phyloP scores from a whole-genome alignment of 2,113 vertebrate species.

The Protobothrops mucrosquamatus region DNA sequence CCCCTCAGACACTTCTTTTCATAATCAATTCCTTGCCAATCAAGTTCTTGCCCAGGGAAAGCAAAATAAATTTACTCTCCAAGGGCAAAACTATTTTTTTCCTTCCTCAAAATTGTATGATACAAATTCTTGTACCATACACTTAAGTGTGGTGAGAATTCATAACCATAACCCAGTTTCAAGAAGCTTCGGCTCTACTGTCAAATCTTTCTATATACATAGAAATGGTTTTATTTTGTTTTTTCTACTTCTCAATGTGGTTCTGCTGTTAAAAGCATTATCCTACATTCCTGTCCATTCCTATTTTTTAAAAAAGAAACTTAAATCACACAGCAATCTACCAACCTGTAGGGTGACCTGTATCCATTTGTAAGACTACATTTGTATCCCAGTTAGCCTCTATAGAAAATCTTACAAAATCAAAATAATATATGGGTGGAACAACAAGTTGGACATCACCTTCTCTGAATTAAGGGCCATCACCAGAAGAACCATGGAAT shows the following conservation, averaged over 20 bases:
- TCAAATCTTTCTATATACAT: neutral
- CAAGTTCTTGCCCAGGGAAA: neutral
- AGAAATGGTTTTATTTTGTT: neutral
- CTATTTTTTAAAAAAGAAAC: neutral
- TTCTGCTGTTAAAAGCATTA: neutral
- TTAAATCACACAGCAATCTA: neutral
- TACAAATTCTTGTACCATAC: neutral
- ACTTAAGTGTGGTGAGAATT: neutral
- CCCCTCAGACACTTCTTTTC: neutral
- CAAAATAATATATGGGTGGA: neutral
- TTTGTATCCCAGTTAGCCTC: neutral
- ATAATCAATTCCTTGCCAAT: neutral
- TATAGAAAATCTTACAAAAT: neutral
- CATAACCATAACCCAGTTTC: neutral
- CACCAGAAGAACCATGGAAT: neutral
- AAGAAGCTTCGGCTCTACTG: neutral
- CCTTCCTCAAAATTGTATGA: rapidly evolving
- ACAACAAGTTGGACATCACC: neutral
- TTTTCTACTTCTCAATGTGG: too few relatives aligned
- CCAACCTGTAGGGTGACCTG: neutral
- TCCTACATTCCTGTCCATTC: too few relatives aligned
- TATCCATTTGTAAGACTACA: neutral
- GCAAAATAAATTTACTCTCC: neutral
- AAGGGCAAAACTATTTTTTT: neutral
- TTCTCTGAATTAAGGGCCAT: neutral